phyloP scores from a whole-genome alignment of 2,113 vertebrate genomes.

The Sminthopsis crassicaudata region DNA sequence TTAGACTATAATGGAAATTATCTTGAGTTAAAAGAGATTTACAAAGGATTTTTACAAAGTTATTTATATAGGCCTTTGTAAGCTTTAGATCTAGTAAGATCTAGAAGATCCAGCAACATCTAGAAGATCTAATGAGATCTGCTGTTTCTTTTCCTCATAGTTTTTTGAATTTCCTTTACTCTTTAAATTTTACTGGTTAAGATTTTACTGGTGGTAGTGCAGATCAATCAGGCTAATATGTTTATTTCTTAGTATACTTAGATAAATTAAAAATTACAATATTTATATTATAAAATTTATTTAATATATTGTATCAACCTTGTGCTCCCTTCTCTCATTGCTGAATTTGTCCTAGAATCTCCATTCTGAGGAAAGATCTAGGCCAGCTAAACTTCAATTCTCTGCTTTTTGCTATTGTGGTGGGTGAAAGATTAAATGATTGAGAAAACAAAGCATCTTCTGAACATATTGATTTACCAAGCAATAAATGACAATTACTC shows the following conservation, averaged over 20 bases:
- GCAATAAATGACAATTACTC: too few relatives aligned
- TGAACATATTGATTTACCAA: too few relatives aligned
- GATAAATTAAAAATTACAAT: background rate
- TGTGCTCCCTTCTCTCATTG: background rate
- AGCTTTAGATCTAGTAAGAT: background rate
- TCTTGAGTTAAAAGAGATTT: conserved; percentile 1
- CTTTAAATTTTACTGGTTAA: background rate
- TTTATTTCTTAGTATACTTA: background rate
- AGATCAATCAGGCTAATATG: background rate
- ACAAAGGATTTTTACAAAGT: background rate
- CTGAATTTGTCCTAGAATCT: too few relatives aligned
- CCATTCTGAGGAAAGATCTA: too few relatives aligned
- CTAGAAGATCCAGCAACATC: too few relatives aligned
- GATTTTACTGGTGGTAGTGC: background rate
- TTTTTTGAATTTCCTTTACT: background rate
- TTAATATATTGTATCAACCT: background rate
- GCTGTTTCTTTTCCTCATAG: background rate
- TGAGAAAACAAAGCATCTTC: too few relatives aligned
- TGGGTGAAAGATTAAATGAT: too few relatives aligned
- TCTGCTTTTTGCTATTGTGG: too few relatives aligned
- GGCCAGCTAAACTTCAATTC: too few relatives aligned
- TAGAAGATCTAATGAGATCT: too few relatives aligned
- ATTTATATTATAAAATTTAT: background rate
- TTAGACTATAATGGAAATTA: conserved; percentile 41
- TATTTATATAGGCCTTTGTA: background rate